These are phyloP conservation scores for Apotomis capreana DNA, from an alignment of 2,888 invertebrate species.

Conservation along the genomic window DNA sequence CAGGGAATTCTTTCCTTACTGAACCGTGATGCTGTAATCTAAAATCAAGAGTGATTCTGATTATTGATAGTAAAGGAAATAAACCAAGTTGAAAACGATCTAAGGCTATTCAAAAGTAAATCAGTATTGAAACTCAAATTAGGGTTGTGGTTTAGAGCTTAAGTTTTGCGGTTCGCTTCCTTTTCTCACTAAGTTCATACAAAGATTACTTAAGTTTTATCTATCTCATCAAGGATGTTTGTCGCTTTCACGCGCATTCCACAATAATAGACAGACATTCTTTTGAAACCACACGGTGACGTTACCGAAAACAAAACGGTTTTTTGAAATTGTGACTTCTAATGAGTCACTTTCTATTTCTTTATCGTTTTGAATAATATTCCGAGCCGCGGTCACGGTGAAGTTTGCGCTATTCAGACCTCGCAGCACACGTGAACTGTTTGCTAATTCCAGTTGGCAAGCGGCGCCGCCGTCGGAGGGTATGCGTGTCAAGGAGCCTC, in stretches of 20 bases:
- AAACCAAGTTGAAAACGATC: too few species aligned
- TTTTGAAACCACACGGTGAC: conserved; percentile 35
- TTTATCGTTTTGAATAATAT: conserved; percentile 48
- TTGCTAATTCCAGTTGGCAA: conserved; percentile 50
- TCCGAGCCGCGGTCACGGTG: conserved; percentile 56
- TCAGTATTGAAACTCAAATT: too few species aligned
- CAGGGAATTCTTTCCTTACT: too few species aligned
- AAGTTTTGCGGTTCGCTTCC: too few species aligned
- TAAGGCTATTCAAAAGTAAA: too few species aligned
- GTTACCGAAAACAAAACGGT: conserved; percentile 43
- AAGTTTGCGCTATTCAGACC: conserved; percentile 51
- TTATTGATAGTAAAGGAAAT: too few species aligned
- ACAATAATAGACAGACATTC: conserved; percentile 12
- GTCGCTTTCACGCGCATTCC: conserved; percentile 15
- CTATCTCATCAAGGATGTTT: conserved; percentile 16
- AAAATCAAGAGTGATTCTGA: too few species aligned
- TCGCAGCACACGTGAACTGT: conserved; percentile 53
- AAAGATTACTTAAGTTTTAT: neutral
- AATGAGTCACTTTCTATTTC: conserved; percentile 51
- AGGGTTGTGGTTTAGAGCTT: too few species aligned
- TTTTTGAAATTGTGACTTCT: conserved; percentile 43
- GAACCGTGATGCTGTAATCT: too few species aligned
- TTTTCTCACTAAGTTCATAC: neutral
- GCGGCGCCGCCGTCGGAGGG: conserved; percentile 43
- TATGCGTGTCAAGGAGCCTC: conserved; percentile 55